phyloP scores from a whole-genome alignment of 1,140 invertebrate genomes.

The Elymnias hypermnestra region DNA sequence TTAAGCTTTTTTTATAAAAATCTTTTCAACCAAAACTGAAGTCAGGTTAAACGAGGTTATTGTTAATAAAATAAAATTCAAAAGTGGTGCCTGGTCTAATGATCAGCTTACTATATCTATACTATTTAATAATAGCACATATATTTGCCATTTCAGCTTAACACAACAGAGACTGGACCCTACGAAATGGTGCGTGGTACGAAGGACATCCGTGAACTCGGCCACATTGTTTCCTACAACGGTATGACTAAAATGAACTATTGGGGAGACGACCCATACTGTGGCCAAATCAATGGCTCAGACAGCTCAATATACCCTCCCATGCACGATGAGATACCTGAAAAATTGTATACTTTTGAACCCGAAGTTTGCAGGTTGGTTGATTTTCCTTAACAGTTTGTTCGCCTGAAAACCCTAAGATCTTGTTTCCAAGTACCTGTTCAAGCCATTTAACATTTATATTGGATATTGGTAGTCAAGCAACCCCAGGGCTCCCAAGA shows the following conservation, averaged over 20 bases:
- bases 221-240: conserved; percentile 76
- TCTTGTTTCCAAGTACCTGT: no score
- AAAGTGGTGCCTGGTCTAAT: no score
- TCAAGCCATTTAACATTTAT: no score
- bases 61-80: no score
- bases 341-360: conserved; percentile 73
- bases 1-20: no score
- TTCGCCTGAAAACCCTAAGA: no score
- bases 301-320: conserved; percentile 79
- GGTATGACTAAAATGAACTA: conserved; percentile 40
- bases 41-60: no score
- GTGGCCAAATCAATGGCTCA: conserved; percentile 77
- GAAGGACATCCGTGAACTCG: conserved; percentile 64
- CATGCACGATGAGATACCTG: conserved; percentile 55
- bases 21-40: no score
- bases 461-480: no score
- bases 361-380: conserved; percentile 78
- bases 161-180: conserved; percentile 71
- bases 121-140: no score
- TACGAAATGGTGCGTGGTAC: conserved; percentile 75
- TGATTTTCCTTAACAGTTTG: background rate
- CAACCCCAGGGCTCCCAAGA: no score
- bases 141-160: conserved; percentile 77
- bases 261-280: conserved; percentile 72
- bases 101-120: no score